Percentiles rank a stretch among this genome's conserved stretches.
These are phyloP conservation scores for Caenorhabditis zanzibari DNA, from an alignment of 2,888 invertebrate genomes.

Conservation along the genomic window DNA sequence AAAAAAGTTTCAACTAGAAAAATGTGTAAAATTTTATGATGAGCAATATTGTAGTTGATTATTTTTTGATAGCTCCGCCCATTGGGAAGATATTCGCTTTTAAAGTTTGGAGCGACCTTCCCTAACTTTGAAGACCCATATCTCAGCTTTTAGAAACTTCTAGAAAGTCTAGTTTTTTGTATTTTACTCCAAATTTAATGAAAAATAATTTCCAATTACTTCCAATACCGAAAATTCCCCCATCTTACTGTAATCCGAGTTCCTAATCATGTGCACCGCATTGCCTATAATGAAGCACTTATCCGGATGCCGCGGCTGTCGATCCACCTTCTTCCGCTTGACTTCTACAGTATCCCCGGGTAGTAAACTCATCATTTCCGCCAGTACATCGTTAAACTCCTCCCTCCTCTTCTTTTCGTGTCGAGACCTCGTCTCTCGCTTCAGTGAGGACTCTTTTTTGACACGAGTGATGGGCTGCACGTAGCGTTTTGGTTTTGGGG, in stretches of 20 bases:
- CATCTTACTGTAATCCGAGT: slow-evolving; percentile 29
- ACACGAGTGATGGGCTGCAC: background rate
- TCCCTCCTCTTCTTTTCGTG: slow-evolving; percentile 60
- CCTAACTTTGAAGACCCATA: too few species aligned
- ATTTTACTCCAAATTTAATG: too few species aligned
- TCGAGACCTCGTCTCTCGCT: slow-evolving; percentile 51
- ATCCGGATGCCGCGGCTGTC: slow-evolving; percentile 53
- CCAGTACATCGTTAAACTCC: slow-evolving; percentile 58
- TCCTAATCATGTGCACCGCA: slow-evolving; percentile 50
- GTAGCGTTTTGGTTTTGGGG: background rate
- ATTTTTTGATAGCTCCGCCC: too few species aligned
- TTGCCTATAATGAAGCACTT: slow-evolving; percentile 61
- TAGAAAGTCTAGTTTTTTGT: too few species aligned
- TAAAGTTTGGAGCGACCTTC: background rate
- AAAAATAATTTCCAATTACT: too few species aligned
- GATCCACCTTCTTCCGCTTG: background rate
- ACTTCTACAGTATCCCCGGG: slow-evolving; percentile 9
- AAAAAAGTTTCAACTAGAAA: too few species aligned
- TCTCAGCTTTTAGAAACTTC: too few species aligned
- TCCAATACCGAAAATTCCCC: too few species aligned
- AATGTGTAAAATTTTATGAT: too few species aligned
- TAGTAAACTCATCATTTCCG: slow-evolving; percentile 49
- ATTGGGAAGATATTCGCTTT: too few species aligned
- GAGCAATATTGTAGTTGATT: too few species aligned
- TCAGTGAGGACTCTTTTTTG: slow-evolving; percentile 38